These are phyloP conservation scores for Cladopsammia gracilis DNA, from an alignment of 64 coral and sea anemone genomes.

Conservation along the genomic window DNA sequence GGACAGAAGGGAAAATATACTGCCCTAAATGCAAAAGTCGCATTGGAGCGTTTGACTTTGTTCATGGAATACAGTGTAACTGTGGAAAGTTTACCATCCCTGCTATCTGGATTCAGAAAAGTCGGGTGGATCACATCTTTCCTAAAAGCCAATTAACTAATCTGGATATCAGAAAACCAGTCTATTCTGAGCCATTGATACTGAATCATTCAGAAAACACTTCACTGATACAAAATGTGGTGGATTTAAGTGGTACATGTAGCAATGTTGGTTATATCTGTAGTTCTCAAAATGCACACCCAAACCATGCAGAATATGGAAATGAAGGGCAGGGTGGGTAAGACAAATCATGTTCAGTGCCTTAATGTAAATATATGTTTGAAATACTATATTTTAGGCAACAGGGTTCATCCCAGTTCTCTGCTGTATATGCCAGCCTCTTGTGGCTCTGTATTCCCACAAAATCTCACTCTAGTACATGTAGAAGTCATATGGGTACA, in stretches of 20 bases:
- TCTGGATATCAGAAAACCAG: constrained; percentile 3
- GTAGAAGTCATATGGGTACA: too few relatives aligned
- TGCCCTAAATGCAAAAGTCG: constrained; percentile 82
- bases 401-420: too few relatives aligned
- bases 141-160: not conserved
- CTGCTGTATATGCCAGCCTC: too few relatives aligned
- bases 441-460: too few relatives aligned
- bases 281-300: not conserved
- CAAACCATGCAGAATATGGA: not conserved
- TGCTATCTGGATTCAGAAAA: constrained; percentile 89
- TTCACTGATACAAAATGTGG: not conserved
- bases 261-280: not conserved
- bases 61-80: constrained; percentile 75
- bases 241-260: too few relatives aligned
- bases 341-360: not conserved
- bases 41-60: constrained; percentile 90
- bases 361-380: too few relatives aligned
- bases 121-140: constrained; percentile 68
- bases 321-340: constrained; percentile 15
- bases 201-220: not conserved
- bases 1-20: constrained; percentile 88
- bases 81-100: constrained; percentile 85
- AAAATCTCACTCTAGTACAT: too few relatives aligned
- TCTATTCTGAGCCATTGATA: not conserved
- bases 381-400: too few relatives aligned